Evolutionary conservation across 2,888 invertebrate genomes (phyloP).

Genomic region (Microplitis deprimator): DNA sequence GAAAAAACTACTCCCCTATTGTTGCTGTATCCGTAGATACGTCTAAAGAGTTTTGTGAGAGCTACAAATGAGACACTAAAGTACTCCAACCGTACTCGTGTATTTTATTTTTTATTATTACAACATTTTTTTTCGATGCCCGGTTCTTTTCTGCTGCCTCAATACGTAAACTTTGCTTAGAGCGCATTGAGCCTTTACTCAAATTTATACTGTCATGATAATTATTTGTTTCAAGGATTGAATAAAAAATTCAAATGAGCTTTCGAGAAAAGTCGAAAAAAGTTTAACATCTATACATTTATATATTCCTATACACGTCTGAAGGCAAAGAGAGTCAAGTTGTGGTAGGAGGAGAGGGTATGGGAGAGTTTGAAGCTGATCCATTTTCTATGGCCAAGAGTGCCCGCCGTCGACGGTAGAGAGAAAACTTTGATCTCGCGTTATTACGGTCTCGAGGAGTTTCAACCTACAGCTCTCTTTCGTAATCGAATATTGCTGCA

Average conservation of each 20-base stretch:
- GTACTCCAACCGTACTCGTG: background rate
- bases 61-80: background rate
- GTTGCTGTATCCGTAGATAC: background rate
- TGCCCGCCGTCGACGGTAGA: slow-evolving; percentile 28
- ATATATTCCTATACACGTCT: slow-evolving; percentile 19
- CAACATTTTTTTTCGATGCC: background rate
- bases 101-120: background rate
- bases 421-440: slow-evolving; percentile 66
- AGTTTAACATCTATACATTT: slow-evolving; percentile 54
- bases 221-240: slow-evolving; percentile 67
- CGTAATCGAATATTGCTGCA: slow-evolving; percentile 59
- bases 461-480: slow-evolving; percentile 47
- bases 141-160: background rate
- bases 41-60: background rate
- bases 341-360: slow-evolving; percentile 12
- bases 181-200: slow-evolving; percentile 7
- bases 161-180: background rate
- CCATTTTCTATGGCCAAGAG: slow-evolving; percentile 35
- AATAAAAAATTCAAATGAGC: slow-evolving; percentile 67
- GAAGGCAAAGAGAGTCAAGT: background rate
- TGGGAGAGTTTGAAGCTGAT: slow-evolving; percentile 30
- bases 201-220: slow-evolving; percentile 60
- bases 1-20: background rate
- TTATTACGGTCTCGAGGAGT: slow-evolving; percentile 65
- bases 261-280: slow-evolving; percentile 51